Conservation (phyloP, 2,797 vertebrate species). For the Poeciliopsis paucimaculata region DNA sequence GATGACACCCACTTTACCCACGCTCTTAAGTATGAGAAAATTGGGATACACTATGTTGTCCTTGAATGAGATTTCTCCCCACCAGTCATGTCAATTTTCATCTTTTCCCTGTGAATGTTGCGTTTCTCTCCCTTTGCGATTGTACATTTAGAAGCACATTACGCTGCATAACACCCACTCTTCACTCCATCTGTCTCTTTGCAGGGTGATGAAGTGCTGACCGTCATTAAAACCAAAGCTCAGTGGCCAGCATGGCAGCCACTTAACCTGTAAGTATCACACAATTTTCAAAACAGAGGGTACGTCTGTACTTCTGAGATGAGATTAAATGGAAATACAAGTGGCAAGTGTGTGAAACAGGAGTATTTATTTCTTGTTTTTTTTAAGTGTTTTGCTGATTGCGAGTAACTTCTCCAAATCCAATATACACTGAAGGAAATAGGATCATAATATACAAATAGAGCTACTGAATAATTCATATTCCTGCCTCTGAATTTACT, state of each 20-base stretch:
- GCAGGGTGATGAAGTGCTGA: constrained; percentile 95
- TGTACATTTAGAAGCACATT: constrained; percentile 46
- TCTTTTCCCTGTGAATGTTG: constrained; percentile 46
- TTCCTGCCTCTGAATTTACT: background rate
- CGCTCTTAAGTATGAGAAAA: constrained; percentile 48
- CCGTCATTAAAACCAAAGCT: constrained; percentile 98
- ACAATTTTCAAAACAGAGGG: constrained; percentile 3
- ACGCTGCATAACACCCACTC: constrained; percentile 26
- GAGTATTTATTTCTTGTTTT: background rate
- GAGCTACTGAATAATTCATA: background rate
- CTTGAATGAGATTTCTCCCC: constrained; percentile 50
- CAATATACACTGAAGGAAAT: background rate
- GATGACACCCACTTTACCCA: constrained; percentile 46
- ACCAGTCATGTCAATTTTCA: constrained; percentile 36
- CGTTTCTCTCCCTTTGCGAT: constrained; percentile 30
- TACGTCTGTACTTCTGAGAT: background rate
- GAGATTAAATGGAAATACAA: background rate
- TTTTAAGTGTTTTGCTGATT: background rate
- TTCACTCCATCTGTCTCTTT: constrained; percentile 28
- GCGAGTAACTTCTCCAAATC: background rate
- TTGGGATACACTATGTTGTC: constrained; percentile 33
- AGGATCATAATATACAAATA: background rate
- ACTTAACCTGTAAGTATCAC: constrained; percentile 93
- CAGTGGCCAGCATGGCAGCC: constrained; percentile 99
- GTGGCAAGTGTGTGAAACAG: background rate